Base-by-base conservation (phyloP, 2,888 invertebrate species). In the Dynastes hyllus region DNA sequence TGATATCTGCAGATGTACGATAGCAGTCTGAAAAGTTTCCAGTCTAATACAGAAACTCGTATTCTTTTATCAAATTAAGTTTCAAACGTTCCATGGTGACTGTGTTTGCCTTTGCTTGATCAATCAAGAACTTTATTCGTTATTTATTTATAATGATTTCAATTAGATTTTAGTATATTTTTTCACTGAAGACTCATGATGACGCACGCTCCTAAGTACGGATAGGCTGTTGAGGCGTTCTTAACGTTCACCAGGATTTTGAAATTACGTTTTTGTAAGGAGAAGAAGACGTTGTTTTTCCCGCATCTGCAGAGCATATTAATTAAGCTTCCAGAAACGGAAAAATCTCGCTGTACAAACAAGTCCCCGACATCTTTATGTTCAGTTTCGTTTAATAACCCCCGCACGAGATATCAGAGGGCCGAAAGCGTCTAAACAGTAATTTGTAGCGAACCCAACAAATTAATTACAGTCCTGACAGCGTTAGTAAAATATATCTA, bases 401-500 rank as follows among this genome's bases (percentile, higher is more conserved):
- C 32, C 27, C n/a, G 55, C 55, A 22, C 32, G 27, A 45, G 45
- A 61, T 61, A 61, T 61, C 61, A n/a, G 55, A 55, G 22, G 45
- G 29, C 40, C 37, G 29, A 75, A 61, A 50, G 73, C 61, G 61
- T 75, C 73, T 75, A 75, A 75, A 75, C 73, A 61, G 22, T 45
- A 75, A 75, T 61, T 75, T 45, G 73, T 75, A 75, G 61, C 73
- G 63, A 61, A 22, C 73, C 61, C 61, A 27, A 61, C 45, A 75
- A 75, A 75, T 75, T 75, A 75, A 75, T 75, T 75, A 75, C 63
- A 45, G 61, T 61, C 45, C 61, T 75, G 73, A 75, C 73, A 75
- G 73, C 61, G 73, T 75, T 75, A 63, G 73, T 61, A 75, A 75
- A 75, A 75, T 75, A 75, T 61, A 75, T 75, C 73, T 75, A 75